Conservation (phyloP, 2,888 invertebrate genomes). For the Dryocosmus kuriphilus region DNA sequence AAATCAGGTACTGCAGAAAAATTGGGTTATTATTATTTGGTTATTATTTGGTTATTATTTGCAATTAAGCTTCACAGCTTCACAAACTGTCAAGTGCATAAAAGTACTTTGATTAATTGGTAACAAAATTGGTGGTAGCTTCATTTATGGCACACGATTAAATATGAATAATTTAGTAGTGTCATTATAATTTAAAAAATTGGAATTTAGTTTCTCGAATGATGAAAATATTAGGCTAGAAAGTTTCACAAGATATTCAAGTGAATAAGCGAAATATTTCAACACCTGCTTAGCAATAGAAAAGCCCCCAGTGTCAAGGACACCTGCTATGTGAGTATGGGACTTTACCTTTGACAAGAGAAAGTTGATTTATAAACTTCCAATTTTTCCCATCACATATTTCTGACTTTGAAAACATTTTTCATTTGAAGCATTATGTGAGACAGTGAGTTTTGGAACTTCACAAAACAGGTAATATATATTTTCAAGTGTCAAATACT, state of each 20-base stretch:
- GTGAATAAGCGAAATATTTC: not conserved
- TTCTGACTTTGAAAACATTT: too few relatives aligned
- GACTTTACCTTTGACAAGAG: not conserved
- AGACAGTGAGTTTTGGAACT: too few relatives aligned
- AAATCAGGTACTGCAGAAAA: too few relatives aligned
- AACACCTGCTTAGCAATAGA: conserved; percentile 10
- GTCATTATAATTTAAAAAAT: too few relatives aligned
- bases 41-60: too few relatives aligned
- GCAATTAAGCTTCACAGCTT: too few relatives aligned
- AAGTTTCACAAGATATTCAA: not conserved
- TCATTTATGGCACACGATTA: not conserved
- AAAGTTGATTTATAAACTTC: conserved; percentile 12
- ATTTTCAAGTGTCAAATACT: not conserved
- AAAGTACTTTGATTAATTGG: not conserved
- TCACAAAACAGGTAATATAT: not conserved
- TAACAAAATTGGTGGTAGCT: not conserved
- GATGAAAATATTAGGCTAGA: not conserved
- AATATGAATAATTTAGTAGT: too few relatives aligned
- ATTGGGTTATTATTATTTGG: too few relatives aligned
- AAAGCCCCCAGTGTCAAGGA: conserved; percentile 5
- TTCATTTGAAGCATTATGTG: too few relatives aligned
- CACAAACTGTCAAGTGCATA: not conserved
- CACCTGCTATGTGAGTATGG: not conserved
- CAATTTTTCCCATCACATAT: not conserved
- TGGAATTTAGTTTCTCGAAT: too few relatives aligned